Evolutionary conservation across 2,113 vertebrate genomes (phyloP).

Genomic region (Neopipo cinnamomea): DNA sequence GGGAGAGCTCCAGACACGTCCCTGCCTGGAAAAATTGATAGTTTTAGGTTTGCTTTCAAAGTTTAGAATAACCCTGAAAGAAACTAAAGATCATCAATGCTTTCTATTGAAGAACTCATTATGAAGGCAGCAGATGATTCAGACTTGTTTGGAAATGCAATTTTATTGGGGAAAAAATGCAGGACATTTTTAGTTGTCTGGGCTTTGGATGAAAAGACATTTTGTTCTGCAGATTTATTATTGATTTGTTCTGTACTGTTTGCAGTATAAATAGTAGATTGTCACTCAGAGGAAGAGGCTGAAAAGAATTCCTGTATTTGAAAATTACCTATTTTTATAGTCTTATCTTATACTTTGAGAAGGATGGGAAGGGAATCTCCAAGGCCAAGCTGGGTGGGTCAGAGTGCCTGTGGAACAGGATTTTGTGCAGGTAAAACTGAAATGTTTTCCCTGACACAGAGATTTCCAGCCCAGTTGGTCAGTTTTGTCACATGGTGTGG

Average conservation of each 20-base stretch:
- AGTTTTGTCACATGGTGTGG: neutral
- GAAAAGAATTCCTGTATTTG: neutral
- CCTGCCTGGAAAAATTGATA: neutral
- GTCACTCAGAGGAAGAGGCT: neutral
- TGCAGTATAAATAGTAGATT: neutral
- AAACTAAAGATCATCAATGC: neutral
- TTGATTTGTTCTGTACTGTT: neutral
- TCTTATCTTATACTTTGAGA: neutral
- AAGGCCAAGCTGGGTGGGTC: neutral
- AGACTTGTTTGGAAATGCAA: neutral
- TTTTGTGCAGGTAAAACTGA: neutral
- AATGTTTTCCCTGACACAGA: neutral
- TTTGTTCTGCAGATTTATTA: constrained; percentile 13
- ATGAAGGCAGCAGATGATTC: neutral
- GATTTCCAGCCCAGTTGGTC: neutral
- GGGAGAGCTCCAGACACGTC: neutral
- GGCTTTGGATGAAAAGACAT: neutral
- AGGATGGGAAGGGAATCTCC: neutral
- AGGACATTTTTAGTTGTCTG: constrained; percentile 47
- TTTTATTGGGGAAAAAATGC: neutral
- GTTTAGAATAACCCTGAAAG: constrained; percentile 15
- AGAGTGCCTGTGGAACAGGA: fast-evolving
- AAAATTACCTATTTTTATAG: neutral
- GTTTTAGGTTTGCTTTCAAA: neutral
- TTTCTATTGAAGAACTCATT: neutral